These are phyloP conservation scores for Desmophyllum pertusum DNA, from an alignment of 92 coral and sea anemone species.

Conservation along the genomic window DNA sequence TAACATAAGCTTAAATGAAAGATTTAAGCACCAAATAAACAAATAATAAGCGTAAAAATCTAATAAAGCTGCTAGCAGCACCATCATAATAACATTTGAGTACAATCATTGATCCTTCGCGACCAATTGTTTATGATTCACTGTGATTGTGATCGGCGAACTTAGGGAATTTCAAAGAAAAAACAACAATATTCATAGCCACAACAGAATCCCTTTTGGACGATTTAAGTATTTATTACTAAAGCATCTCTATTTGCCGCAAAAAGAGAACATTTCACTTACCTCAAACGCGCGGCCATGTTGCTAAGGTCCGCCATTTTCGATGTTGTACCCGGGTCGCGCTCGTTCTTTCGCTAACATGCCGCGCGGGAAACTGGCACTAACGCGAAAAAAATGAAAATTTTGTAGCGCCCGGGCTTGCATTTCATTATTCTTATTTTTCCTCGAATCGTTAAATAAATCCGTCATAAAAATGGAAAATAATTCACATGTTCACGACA, in stretches of 20 bases:
- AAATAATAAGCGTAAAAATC: not conserved
- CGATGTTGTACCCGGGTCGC: not conserved
- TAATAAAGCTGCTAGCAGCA: not conserved
- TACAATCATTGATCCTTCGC: not conserved
- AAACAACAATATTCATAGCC: not conserved
- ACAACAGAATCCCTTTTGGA: not conserved
- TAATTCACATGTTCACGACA: no score
- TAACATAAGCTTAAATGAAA: not conserved
- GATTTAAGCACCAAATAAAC: not conserved
- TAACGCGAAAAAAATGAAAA: not conserved
- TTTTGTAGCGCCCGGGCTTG: not conserved
- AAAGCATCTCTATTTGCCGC: not conserved
- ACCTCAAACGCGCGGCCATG: not conserved
- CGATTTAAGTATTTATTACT: no score
- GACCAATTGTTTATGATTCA: slow-evolving; percentile 20
- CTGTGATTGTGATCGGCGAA: not conserved
- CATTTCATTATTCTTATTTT: no score
- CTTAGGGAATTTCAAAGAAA: not conserved
- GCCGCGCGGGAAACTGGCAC: slow-evolving; percentile 3
- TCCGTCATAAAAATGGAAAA: no score
- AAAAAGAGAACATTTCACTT: not conserved
- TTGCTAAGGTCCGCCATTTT: slow-evolving; percentile 36
- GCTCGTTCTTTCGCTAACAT: no score
- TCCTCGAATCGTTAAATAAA: no score
- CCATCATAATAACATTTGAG: not conserved